Percentiles rank a stretch among this genome's conserved stretches.
Conservation (phyloP, 2,797 vertebrate genomes). For the Pelodytes ibericus region DNA sequence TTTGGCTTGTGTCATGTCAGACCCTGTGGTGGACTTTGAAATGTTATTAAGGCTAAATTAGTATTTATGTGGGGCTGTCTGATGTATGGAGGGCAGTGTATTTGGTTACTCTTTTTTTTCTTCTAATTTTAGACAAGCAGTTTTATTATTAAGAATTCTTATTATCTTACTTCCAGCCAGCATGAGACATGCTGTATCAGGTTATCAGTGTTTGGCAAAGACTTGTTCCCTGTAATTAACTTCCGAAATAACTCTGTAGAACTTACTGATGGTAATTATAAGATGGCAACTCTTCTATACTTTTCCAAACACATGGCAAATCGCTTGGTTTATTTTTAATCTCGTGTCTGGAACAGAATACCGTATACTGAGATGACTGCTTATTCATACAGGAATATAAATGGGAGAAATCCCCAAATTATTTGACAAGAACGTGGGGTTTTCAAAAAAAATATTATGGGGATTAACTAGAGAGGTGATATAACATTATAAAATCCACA, state of each 20-base stretch:
- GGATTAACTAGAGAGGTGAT: too few relatives aligned
- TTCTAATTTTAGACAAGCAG: slow-evolving; percentile 35
- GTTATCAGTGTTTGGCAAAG: slow-evolving; percentile 38
- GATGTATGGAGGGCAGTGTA: slow-evolving; percentile 4
- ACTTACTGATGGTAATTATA: slow-evolving; percentile 48
- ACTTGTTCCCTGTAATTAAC: slow-evolving; percentile 49
- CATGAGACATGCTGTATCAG: slow-evolving; percentile 43
- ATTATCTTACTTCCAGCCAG: slow-evolving; percentile 42
- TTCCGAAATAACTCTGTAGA: slow-evolving; percentile 55
- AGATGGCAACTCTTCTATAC: slow-evolving; percentile 6
- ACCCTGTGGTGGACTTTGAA: neutral
- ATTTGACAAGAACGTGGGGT: neutral
- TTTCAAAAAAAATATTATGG: neutral
- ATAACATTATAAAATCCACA: too few relatives aligned
- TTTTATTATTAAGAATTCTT: slow-evolving; percentile 45
- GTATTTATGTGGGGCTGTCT: neutral
- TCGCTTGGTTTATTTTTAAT: slow-evolving; percentile 27
- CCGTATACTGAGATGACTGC: slow-evolving; percentile 28
- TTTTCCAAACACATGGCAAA: slow-evolving; percentile 11
- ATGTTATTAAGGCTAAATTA: neutral
- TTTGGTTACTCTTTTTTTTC: slow-evolving; percentile 17
- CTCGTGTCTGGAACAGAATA: slow-evolving; percentile 9
- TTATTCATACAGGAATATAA: neutral
- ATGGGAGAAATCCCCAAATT: slow-evolving; percentile 7
- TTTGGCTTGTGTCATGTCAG: neutral